These are phyloP conservation scores for Arizona elegans DNA, from an alignment of 2,113 vertebrate genomes.

Conservation along the genomic window DNA sequence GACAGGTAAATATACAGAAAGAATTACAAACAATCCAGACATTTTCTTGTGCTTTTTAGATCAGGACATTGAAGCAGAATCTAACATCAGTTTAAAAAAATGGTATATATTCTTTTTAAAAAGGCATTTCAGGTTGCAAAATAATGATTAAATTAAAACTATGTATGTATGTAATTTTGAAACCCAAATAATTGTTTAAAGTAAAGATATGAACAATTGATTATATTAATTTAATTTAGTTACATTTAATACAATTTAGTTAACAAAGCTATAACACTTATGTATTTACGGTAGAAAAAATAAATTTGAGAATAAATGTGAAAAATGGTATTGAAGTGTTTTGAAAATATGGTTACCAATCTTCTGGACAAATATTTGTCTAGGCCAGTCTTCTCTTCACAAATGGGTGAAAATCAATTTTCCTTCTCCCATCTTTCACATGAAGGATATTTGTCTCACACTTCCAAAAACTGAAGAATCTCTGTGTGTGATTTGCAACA, in stretches of 20 bases:
- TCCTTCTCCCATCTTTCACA: background rate
- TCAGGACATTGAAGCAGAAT: background rate
- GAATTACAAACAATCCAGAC: background rate
- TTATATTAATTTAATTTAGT: background rate
- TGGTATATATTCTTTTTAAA: background rate
- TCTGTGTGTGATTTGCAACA: background rate
- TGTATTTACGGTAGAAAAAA: background rate
- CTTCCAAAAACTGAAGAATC: background rate
- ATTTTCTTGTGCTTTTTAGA: background rate
- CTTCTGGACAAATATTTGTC: background rate
- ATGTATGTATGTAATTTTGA: background rate
- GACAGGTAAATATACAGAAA: background rate
- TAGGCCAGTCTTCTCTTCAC: background rate
- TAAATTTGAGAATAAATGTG: background rate
- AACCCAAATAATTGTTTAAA: background rate
- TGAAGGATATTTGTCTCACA: background rate
- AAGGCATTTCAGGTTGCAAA: background rate
- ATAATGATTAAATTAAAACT: background rate
- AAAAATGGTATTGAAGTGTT: background rate
- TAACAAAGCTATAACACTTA: background rate
- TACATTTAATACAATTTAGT: background rate
- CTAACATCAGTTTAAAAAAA: background rate
- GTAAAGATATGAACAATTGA: background rate
- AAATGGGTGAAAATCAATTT: background rate
- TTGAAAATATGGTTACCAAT: background rate